Evolutionary conservation across 2,113 vertebrate species (phyloP), one percentile per base, ranked within the genome.

Genomic region (Spermophilus dauricus): DNA sequence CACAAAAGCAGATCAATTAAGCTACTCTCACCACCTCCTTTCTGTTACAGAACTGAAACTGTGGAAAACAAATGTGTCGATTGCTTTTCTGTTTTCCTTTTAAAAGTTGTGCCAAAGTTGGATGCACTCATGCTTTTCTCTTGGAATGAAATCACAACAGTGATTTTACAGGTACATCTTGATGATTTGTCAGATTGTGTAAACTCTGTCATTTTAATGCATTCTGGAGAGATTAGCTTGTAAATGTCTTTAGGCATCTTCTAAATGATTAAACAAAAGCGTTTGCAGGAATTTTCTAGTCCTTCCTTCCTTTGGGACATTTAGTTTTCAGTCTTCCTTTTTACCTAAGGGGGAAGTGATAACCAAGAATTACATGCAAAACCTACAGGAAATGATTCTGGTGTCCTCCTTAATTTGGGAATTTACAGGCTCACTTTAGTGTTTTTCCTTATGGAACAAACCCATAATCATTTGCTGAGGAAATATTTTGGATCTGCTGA

Each of bases 391-490:
- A 75, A 86, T 82, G 32, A n/a, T 61, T 94, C 22, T 39, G 14
- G 8, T 84, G 39, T 77, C 87, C 8, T 61, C 4, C 77, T 93
- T 91, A 85, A 65, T 76, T 56, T 58, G 45, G 1, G 9, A 65
- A 51, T 77, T 69, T 89, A 53, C 17, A 94, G 39, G n/a, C 34
- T 75, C 37, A 45, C 42, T 89, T 84, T 78, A 70, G 6, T 86
- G 28, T 58, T 67, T 75, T 94, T 89, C 69, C 53, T 75, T 51
- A 20, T 51, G 65, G 56, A 65, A 1, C 4, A 80, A 17, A 89
- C 48, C 51, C 34, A 53, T 77, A 92, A 97, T 86, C 93, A 88
- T 86, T 86, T 93, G 69, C 82, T 94, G 42, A 94, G 69, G 34
- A 83, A 93, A 91, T 88, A 28, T 83, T 95, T 56, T 45, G 34